A percentile compares a stretch with the other conserved stretches of the same genome.
Evolutionary conservation across 1,140 invertebrate genomes (phyloP).

Genomic region (Delia radicum): DNA sequence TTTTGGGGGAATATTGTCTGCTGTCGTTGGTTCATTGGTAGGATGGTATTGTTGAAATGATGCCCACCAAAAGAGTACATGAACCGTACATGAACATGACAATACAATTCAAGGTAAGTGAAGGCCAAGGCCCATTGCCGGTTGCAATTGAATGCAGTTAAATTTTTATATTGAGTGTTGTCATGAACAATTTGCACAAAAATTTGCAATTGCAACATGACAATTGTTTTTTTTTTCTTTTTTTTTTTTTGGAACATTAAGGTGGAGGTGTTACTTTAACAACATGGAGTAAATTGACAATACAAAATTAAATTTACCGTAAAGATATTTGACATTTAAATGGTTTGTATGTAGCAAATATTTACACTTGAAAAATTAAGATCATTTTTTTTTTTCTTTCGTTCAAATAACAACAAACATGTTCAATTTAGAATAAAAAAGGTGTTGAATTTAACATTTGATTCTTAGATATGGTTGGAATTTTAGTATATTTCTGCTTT

Average conservation of each 20-base stretch:
- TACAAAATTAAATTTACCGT: conserved; percentile 6
- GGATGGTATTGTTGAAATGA: background rate
- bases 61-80: background rate
- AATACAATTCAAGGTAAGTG: conserved; percentile 51
- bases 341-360: too few relatives aligned
- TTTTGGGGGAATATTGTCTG: background rate
- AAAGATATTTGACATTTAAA: background rate
- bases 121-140: conserved; percentile 54
- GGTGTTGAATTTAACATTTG: background rate
- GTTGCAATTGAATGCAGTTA: background rate
- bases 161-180: background rate
- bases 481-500: background rate
- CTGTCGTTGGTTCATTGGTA: background rate
- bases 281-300: background rate
- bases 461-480: background rate
- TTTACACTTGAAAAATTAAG: too few relatives aligned
- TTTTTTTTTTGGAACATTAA: background rate
- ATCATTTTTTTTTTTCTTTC: background rate
- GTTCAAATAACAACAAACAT: background rate
- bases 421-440: background rate
- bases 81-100: conserved; percentile 22
- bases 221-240: too few relatives aligned
- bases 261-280: background rate
- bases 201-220: background rate
- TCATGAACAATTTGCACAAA: background rate